Conservation (phyloP, 1,140 invertebrate species). For the Tetragnatha versicolor region DNA sequence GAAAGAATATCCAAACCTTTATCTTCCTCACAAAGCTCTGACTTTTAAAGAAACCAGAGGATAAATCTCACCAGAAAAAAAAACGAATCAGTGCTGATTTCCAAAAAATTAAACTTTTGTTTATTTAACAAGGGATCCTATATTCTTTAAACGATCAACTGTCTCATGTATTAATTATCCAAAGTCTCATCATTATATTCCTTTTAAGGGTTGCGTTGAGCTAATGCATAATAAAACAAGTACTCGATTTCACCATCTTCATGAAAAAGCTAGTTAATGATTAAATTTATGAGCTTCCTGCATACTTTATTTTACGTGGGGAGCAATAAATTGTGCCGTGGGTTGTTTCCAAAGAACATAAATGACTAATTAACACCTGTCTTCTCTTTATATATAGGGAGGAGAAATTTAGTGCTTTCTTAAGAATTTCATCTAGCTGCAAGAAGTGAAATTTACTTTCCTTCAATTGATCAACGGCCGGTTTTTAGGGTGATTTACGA, state of each 20-base stretch:
- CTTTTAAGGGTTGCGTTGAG: no score
- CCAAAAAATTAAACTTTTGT: no score
- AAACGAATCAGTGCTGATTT: no score
- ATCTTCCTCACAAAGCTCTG: no score
- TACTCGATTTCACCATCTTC: background rate
- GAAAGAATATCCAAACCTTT: no score
- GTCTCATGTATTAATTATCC: no score
- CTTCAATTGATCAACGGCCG: background rate
- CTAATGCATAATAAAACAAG: slow-evolving; percentile 7
- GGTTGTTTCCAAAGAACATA: slow-evolving; percentile 25
- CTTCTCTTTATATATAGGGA: slow-evolving; percentile 8
- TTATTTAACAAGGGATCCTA: no score
- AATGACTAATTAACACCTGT: slow-evolving; percentile 48
- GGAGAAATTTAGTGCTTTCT: slow-evolving; percentile 25
- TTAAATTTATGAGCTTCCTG: slow-evolving; percentile 25
- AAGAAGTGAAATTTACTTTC: background rate
- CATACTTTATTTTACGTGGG: slow-evolving; percentile 5
- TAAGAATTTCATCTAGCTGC: slow-evolving; percentile 41
- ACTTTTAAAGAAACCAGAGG: no score
- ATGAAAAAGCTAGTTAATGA: slow-evolving; percentile 7
- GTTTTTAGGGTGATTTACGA: slow-evolving; percentile 14
- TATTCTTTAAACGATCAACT: no score
- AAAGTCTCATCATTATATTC: no score
- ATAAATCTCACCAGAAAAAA: no score
- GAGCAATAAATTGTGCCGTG: slow-evolving; percentile 17